Evolutionary conservation across 2,888 invertebrate genomes (phyloP).

Genomic region (Phengaris arion): DNA sequence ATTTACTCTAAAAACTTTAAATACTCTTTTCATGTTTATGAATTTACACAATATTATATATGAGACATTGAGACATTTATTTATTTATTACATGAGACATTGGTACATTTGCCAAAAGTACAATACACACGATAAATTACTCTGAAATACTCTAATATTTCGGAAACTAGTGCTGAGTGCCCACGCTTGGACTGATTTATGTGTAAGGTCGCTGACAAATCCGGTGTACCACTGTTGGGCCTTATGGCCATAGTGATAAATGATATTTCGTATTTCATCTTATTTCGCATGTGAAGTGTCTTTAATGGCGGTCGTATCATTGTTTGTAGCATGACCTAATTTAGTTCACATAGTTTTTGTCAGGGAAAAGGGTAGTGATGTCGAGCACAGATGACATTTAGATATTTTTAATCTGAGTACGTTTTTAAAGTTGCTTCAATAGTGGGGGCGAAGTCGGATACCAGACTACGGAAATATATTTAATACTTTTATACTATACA

Average conservation of each 20-base stretch:
- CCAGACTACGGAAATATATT: too few species aligned
- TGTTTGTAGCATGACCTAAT: background rate
- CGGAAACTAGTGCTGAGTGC: background rate
- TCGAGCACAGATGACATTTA: background rate
- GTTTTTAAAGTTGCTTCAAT: too few species aligned
- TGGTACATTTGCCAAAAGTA: background rate
- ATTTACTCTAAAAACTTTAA: too few species aligned
- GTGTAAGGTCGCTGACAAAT: background rate
- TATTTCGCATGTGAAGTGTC: background rate
- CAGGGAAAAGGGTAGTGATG: background rate
- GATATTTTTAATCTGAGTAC: too few species aligned
- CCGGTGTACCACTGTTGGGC: too few species aligned
- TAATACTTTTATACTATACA: too few species aligned
- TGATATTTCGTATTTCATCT: background rate
- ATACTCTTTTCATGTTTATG: too few species aligned
- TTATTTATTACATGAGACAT: background rate
- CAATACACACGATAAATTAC: background rate
- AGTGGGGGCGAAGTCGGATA: too few species aligned
- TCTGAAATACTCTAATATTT: background rate
- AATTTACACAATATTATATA: background rate
- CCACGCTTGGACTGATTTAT: conserved; percentile 8
- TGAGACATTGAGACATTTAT: background rate
- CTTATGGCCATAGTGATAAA: too few species aligned
- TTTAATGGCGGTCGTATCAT: background rate
- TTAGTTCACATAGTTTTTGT: background rate